Percentiles rank a stretch among this genome's conserved stretches.
Evolutionary conservation across 2,113 vertebrate genomes (phyloP).

Genomic region (Emydura subglobosa): DNA sequence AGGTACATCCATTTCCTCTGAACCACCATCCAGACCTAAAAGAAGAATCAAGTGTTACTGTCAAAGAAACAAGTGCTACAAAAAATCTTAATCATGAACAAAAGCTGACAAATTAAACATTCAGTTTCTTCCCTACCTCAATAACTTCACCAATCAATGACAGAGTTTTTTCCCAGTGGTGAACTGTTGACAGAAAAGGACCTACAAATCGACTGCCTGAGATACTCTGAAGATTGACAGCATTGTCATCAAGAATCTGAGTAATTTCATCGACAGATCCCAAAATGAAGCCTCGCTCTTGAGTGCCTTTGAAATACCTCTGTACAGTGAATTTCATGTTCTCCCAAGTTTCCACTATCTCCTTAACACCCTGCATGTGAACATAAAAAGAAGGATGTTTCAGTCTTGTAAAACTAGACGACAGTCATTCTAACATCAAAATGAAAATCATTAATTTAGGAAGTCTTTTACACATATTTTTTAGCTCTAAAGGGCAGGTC

Average conservation of each 20-base stretch:
- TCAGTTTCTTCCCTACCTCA: slow-evolving; percentile 82
- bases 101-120: background rate
- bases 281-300: slow-evolving; percentile 88
- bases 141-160: slow-evolving; percentile 94
- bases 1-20: slow-evolving; percentile 99
- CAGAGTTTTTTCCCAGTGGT: slow-evolving; percentile 91
- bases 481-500: background rate
- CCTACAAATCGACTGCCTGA: slow-evolving; percentile 92
- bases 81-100: background rate
- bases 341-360: slow-evolving; percentile 92
- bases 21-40: slow-evolving; percentile 92
- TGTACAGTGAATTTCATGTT: slow-evolving; percentile 89
- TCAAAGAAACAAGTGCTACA: background rate
- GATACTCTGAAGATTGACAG: slow-evolving; percentile 92
- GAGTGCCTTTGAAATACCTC: slow-evolving; percentile 89
- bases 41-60: background rate
- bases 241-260: slow-evolving; percentile 91
- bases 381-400: background rate
- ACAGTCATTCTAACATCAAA: slow-evolving; percentile 1
- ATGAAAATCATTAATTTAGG: background rate
- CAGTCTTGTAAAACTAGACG: background rate
- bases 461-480: background rate
- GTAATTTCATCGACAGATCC: slow-evolving; percentile 91
- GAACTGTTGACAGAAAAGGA: slow-evolving; percentile 88
- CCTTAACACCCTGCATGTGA: slow-evolving; percentile 87